A percentile compares a stretch with the other conserved stretches of the same genome.
phyloP scores from a whole-genome alignment of 2,797 vertebrate genomes.

The Chanos chanos region DNA sequence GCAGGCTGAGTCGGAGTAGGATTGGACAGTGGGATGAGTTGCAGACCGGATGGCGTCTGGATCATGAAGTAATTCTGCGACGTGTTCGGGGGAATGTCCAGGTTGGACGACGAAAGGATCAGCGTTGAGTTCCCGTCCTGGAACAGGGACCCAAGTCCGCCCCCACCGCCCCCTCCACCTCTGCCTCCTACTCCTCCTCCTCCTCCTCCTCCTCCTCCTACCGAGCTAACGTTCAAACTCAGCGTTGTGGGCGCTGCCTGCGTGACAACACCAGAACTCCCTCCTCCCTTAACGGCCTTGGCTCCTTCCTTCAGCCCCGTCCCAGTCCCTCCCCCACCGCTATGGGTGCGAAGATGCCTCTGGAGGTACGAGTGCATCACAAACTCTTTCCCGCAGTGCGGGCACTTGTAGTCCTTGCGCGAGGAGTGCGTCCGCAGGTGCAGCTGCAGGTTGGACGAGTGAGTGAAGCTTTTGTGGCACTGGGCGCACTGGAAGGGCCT shows the following conservation, averaged over 20 bases:
- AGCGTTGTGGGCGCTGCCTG: conserved; percentile 64
- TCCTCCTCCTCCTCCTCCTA: too few species aligned
- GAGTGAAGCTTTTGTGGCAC: conserved; percentile 85
- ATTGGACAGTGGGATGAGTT: conserved; percentile 83
- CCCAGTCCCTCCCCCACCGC: conserved; percentile 35
- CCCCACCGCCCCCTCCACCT: too few species aligned
- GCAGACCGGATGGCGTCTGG: conserved; percentile 83
- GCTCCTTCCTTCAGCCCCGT: conserved; percentile 61
- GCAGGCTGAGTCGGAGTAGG: conserved; percentile 61
- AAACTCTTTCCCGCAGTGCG: conserved; percentile 84
- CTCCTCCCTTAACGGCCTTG: conserved; percentile 30
- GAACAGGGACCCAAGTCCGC: conserved; percentile 80
- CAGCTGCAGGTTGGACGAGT: conserved; percentile 86
- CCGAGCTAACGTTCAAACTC: conserved; percentile 31
- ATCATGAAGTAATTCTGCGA: conserved; percentile 89
- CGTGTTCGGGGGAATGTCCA: conserved; percentile 78
- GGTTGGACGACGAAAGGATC: conserved; percentile 75
- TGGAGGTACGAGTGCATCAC: conserved; percentile 92
- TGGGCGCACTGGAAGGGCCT: conserved; percentile 83
- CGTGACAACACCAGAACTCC: too few species aligned
- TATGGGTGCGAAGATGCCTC: conserved; percentile 86
- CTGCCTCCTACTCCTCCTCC: too few species aligned
- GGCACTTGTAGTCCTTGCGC: conserved; percentile 83
- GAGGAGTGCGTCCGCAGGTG: conserved; percentile 88
- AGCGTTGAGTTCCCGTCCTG: conserved; percentile 71